These are phyloP conservation scores for Ditula angustiorana DNA, from an alignment of 2,888 invertebrate genomes.

Conservation along the genomic window DNA sequence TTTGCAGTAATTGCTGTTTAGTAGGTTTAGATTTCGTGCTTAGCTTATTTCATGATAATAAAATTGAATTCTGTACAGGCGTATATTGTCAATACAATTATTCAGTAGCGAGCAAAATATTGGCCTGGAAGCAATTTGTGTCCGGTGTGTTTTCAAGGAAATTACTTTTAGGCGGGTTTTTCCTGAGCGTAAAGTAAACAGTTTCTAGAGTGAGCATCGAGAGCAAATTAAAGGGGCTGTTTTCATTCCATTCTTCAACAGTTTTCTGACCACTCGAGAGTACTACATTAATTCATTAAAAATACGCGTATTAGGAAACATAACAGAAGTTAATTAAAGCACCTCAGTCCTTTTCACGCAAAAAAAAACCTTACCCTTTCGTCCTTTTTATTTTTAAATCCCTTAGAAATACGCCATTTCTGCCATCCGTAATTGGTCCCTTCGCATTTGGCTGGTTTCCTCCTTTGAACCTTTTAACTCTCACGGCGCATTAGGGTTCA, in stretches of 20 bases:
- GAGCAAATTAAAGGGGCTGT: not conserved
- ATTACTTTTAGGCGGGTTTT: not conserved
- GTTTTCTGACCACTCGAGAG: not conserved
- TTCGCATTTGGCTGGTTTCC: conserved; percentile 20
- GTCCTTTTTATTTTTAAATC: conserved; percentile 34
- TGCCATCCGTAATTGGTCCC: conserved; percentile 21
- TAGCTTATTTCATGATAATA: not conserved
- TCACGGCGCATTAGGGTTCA: not conserved
- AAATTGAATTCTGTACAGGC: not conserved
- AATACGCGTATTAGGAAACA: not conserved
- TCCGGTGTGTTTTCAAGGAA: not conserved
- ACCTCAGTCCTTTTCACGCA: conserved; percentile 1
- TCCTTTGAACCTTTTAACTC: conserved; percentile 24
- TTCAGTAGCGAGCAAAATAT: no score
- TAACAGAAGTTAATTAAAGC: conserved; percentile 22
- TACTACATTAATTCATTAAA: conserved; percentile 1
- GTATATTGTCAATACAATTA: not conserved
- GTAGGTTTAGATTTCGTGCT: not conserved
- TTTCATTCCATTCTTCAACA: conserved; percentile 19
- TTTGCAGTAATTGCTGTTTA: conserved; percentile 13
- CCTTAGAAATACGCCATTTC: conserved; percentile 3
- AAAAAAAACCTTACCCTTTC: conserved; percentile 7
- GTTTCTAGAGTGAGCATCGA: not conserved
- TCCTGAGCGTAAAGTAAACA: not conserved
- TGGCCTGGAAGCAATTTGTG: not conserved